phyloP scores from a whole-genome alignment of 2,113 vertebrate species.

The Chlorodrepanis virens region DNA sequence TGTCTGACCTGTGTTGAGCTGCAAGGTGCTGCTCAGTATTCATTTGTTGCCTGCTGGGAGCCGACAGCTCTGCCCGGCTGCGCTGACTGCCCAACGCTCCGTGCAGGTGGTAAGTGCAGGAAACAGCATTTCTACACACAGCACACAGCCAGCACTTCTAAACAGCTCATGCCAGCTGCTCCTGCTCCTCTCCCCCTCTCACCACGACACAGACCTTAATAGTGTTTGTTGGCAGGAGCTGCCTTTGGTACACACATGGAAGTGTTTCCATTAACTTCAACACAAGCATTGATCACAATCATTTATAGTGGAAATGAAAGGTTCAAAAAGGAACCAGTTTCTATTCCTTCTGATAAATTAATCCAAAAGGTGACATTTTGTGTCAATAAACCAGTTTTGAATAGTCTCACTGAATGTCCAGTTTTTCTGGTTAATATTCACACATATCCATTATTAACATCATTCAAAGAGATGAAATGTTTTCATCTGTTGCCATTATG shows the following conservation, averaged over 20 bases:
- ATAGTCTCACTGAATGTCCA: background rate
- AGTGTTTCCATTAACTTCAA: background rate
- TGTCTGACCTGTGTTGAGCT: background rate
- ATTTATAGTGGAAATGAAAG: background rate
- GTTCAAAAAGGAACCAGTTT: background rate
- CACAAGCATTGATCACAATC: background rate
- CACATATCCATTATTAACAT: background rate
- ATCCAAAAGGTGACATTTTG: background rate
- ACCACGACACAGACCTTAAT: background rate
- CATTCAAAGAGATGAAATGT: background rate
- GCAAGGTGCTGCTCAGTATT: background rate
- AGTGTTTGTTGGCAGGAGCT: background rate
- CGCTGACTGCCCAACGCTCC: rapidly evolving
- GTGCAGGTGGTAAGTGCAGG: rapidly evolving
- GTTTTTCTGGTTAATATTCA: background rate
- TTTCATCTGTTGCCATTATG: background rate
- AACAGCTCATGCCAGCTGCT: background rate
- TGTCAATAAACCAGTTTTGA: background rate
- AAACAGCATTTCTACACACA: background rate
- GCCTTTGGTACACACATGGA: background rate
- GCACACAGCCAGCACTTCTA: background rate
- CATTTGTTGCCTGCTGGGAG: background rate
- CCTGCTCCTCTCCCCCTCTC: background rate
- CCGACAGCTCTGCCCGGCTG: background rate
- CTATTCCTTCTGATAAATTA: background rate